Percentiles rank a stretch among this genome's conserved stretches.
Conservation (phyloP, 2,888 invertebrate species). For the Patella depressa region DNA sequence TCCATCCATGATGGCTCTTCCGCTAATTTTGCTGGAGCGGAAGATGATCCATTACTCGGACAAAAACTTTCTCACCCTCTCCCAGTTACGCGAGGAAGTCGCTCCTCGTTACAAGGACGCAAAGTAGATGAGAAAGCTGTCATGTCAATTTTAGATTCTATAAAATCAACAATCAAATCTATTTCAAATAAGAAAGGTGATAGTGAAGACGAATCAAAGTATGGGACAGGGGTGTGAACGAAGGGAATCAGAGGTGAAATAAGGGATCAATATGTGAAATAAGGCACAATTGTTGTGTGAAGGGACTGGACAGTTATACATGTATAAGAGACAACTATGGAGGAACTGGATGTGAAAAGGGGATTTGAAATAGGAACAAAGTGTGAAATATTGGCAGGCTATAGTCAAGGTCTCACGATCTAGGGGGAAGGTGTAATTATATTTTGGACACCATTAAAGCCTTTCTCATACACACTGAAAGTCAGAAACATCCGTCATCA, state of each 20-base stretch:
- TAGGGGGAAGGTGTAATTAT: too few species aligned
- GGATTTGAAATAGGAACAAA: too few species aligned
- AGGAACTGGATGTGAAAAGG: too few species aligned
- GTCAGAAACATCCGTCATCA: too few species aligned
- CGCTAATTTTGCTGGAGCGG: conserved; percentile 28
- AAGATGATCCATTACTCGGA: conserved; percentile 33
- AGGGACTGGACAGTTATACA: too few species aligned
- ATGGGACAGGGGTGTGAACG: conserved; percentile 22
- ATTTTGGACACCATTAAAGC: too few species aligned
- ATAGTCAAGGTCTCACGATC: too few species aligned
- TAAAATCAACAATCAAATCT: conserved; percentile 48
- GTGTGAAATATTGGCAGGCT: too few species aligned
- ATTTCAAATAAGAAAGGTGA: conserved; percentile 43
- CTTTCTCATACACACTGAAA: too few species aligned
- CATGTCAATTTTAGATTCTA: conserved; percentile 41
- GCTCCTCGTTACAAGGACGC: conserved; percentile 25
- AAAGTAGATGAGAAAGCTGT: conserved; percentile 39
- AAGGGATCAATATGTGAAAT: too few species aligned
- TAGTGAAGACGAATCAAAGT: conserved; percentile 47
- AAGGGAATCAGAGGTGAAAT: neutral
- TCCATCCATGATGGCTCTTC: conserved; percentile 27
- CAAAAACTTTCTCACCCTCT: conserved; percentile 24
- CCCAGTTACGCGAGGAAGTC: conserved; percentile 25
- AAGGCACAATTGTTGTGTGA: too few species aligned
- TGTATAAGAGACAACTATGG: too few species aligned